phyloP scores from a whole-genome alignment of 2,113 vertebrate species.

The Serilophus lunatus region DNA sequence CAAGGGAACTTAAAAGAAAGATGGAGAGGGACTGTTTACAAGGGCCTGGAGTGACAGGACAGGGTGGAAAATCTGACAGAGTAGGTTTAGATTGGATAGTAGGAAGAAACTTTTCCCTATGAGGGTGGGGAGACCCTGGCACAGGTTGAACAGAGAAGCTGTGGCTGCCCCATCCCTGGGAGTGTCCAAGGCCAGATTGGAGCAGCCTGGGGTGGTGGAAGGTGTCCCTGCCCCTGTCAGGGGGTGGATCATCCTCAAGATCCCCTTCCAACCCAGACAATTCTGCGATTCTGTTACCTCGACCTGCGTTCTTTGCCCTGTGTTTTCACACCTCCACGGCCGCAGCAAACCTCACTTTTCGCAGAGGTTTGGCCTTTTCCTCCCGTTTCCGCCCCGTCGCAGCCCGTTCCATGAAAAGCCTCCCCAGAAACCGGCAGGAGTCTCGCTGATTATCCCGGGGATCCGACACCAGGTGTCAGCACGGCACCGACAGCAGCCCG shows the following conservation, averaged over 20 bases:
- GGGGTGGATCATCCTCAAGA: no score
- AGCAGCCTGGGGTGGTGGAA: not conserved
- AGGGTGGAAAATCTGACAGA: not conserved
- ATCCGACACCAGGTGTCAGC: rapidly evolving
- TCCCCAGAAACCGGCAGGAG: rapidly evolving
- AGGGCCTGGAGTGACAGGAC: not conserved
- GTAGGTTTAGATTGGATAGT: not conserved
- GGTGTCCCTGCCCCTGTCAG: not conserved
- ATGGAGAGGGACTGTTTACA: not conserved
- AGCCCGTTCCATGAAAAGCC: no score
- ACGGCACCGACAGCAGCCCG: not conserved
- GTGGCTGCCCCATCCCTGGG: not conserved
- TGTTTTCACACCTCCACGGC: not conserved
- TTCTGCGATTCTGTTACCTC: rapidly evolving
- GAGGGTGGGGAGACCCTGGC: not conserved
- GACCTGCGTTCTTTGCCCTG: no score
- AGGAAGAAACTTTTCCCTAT: no score
- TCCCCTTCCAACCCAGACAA: no score
- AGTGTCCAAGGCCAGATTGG: not conserved
- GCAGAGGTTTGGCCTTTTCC: not conserved
- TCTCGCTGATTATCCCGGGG: rapidly evolving
- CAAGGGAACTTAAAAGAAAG: not conserved
- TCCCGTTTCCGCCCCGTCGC: not conserved
- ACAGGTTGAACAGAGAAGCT: not conserved
- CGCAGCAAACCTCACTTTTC: rapidly evolving